These are phyloP conservation scores for Brachionus koreanus DNA, from an alignment of 1,140 invertebrate genomes.

Conservation along the genomic window DNA sequence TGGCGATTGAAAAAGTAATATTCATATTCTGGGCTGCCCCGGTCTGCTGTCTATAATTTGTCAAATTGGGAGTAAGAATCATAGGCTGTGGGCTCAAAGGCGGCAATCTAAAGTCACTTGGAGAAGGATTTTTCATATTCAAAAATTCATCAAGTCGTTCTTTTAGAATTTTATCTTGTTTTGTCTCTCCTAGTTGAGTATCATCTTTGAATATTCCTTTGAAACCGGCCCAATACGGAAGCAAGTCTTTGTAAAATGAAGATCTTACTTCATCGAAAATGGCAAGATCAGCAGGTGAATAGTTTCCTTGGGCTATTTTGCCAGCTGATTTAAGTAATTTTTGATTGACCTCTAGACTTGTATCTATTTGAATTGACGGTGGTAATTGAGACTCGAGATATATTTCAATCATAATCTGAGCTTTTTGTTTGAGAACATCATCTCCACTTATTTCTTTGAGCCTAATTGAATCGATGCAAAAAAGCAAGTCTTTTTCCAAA, in stretches of 20 bases:
- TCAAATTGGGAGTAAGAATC: neutral
- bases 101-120: constrained; percentile 40
- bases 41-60: neutral
- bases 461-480: constrained; percentile 57
- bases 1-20: constrained; percentile 38
- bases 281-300: constrained; percentile 48
- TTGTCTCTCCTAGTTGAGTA: neutral
- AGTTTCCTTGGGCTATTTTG: constrained; percentile 53
- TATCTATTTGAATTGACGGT: constrained; percentile 55
- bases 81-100: constrained; percentile 5
- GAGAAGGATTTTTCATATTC: constrained; percentile 32
- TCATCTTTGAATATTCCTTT: constrained; percentile 38
- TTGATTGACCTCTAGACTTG: constrained; percentile 51
- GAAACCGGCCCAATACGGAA: constrained; percentile 58
- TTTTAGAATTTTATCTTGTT: constrained; percentile 36
- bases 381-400: constrained; percentile 54
- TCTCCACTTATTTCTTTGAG: constrained; percentile 56
- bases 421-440: constrained; percentile 54
- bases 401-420: constrained; percentile 55
- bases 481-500: constrained; percentile 57
- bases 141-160: constrained; percentile 30
- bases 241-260: constrained; percentile 55
- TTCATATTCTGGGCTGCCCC: neutral
- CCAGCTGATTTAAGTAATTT: constrained; percentile 51
- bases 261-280: constrained; percentile 58